Evolutionary conservation across 2,888 invertebrate species (phyloP), one percentile per base, ranked within the genome.

Genomic region (Ectobius pallidus): DNA sequence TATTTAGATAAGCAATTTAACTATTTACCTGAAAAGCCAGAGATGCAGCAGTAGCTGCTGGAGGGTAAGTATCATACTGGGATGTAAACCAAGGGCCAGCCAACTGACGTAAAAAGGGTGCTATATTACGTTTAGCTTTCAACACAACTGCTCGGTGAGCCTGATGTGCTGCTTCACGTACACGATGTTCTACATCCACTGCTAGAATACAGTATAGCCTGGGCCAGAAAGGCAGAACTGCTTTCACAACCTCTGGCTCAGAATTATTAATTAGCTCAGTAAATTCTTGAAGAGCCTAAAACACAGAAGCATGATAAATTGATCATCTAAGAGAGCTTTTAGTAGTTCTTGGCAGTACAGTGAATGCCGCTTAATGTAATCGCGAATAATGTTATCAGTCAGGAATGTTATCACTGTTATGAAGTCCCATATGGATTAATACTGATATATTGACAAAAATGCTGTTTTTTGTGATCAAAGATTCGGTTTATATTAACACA

Each of bases 31-130:
- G 85, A 77, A 95, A 93, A 3, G 92, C 88, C 76, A 85, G 83
- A 42, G 82, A 83, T 1, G 95, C 94, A 73, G 90, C 88, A 77
- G 88, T 87, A 6, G 94, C 91, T 20, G 94, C 95, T 11, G 95
- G 95, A 46, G 93, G 90, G 83, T 95, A 93, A 14, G 91, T 90
- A 82, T 97, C 97, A 84, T 91, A 91, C 80, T 91, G 92, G 69
- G 94, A 91, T 58, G 91, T 88, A 79, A 96, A 89, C 97, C 97
- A 97, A 3, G 91, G 87, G 1, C 95, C 94, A 18, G 84, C 89
- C 74, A 97, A 81, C 80, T 88, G 89, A 79, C 91, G 91, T 69
- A 97, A 85, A 81, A 90, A 90, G 1, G 93, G 93, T 0, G 95
- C 96, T 74, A 93, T 84, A 77, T 90, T 89, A 30, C 93, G 89